These are phyloP conservation scores for Pterocles burchelli DNA, from an alignment of 2,113 vertebrate genomes.

Conservation along the genomic window DNA sequence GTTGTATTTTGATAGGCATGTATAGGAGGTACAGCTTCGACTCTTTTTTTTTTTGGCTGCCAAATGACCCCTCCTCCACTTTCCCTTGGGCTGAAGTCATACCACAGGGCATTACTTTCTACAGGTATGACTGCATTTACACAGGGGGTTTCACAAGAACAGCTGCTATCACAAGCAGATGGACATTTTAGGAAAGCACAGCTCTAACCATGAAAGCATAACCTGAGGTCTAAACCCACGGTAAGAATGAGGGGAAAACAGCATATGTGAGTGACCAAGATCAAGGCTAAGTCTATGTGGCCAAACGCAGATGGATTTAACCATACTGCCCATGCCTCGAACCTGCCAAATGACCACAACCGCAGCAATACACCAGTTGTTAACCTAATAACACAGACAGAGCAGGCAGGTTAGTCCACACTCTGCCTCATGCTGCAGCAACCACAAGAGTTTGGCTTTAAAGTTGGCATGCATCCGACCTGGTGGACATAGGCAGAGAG, in stretches of 20 bases:
- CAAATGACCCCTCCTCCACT: background rate
- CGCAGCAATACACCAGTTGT: background rate
- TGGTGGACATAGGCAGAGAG: background rate
- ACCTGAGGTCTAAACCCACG: background rate
- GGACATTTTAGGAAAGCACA: background rate
- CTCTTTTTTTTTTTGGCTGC: background rate
- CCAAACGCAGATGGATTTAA: background rate
- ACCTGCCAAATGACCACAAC: background rate
- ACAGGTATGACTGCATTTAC: background rate
- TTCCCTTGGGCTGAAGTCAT: background rate
- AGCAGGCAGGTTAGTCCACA: background rate
- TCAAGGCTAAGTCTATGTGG: background rate
- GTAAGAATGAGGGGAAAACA: background rate
- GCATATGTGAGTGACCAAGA: background rate
- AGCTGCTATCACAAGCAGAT: background rate
- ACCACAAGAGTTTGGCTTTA: background rate
- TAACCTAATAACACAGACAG: background rate
- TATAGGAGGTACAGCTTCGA: background rate
- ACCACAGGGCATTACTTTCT: background rate
- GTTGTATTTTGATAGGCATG: background rate
- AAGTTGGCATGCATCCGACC: fast-evolving
- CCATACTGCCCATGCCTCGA: background rate
- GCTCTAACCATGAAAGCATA: background rate
- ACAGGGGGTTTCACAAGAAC: background rate
- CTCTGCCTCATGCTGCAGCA: background rate